Conservation (phyloP, 30 jellyfish, hydroid and myxozoan genomes). For the Pseudorhiza aurosa region DNA sequence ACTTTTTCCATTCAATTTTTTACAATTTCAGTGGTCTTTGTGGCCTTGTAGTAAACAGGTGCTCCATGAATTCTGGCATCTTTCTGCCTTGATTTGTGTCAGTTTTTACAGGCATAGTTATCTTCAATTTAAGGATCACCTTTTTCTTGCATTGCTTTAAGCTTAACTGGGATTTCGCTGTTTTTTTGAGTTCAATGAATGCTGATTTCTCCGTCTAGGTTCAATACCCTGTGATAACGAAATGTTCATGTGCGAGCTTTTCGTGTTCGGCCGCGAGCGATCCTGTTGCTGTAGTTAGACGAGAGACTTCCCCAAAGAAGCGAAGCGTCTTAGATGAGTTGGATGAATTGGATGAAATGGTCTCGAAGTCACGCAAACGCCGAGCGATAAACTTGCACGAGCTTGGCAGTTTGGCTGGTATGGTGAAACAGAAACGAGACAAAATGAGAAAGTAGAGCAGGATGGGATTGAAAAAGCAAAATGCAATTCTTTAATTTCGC, state of each 20-base stretch:
- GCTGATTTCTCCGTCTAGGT: conserved; percentile 7
- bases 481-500: background rate
- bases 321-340: conserved; percentile 53
- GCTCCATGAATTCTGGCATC: no score
- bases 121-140: no score
- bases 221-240: conserved; percentile 15
- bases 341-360: conserved; percentile 43
- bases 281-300: background rate
- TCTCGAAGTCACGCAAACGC: conserved; percentile 26
- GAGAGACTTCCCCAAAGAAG: background rate
- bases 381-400: conserved; percentile 55
- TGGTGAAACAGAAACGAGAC: conserved; percentile 47
- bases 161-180: background rate
- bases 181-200: background rate
- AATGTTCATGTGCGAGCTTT: conserved; percentile 29
- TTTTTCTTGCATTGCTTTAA: no score
- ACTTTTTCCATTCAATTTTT: no score
- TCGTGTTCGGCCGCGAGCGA: conserved; percentile 15
- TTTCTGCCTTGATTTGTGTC: no score
- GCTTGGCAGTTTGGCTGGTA: conserved; percentile 58
- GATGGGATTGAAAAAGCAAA: background rate
- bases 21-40: no score
- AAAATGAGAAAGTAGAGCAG: conserved; percentile 23
- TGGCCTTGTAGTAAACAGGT: no score
- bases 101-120: no score